Evolutionary conservation across 2,113 vertebrate genomes (phyloP).

Genomic region (Tragelaphus imberbis): DNA sequence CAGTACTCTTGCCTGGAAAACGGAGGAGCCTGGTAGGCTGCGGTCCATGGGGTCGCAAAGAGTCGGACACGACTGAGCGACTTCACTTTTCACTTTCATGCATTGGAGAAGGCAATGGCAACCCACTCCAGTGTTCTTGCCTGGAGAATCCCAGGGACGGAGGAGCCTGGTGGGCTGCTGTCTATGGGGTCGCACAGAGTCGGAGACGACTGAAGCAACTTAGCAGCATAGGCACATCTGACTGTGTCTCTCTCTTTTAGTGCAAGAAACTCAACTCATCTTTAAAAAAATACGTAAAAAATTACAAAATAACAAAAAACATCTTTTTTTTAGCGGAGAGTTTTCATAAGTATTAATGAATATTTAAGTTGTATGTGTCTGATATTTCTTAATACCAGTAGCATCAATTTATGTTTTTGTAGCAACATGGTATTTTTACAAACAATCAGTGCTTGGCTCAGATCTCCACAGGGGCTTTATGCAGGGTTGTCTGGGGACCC

Average conservation of each 20-base stretch:
- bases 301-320: slow-evolving; percentile 81
- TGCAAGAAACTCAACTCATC: slow-evolving; percentile 82
- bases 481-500: slow-evolving; percentile 81
- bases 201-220: too few species aligned
- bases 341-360: slow-evolving; percentile 90
- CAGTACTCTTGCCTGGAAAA: too few species aligned
- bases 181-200: too few species aligned
- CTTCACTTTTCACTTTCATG: too few species aligned
- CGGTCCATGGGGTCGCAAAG: too few species aligned
- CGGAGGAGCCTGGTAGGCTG: too few species aligned
- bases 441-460: slow-evolving; percentile 89
- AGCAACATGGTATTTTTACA: slow-evolving; percentile 99
- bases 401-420: slow-evolving; percentile 99
- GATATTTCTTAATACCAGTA: slow-evolving; percentile 95
- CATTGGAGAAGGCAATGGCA: too few species aligned
- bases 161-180: too few species aligned
- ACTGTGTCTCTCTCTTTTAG: slow-evolving; percentile 72
- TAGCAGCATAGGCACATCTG: slow-evolving; percentile 56
- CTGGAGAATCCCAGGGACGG: too few species aligned
- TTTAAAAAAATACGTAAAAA: slow-evolving; percentile 80
- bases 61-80: too few species aligned
- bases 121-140: too few species aligned
- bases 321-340: slow-evolving; percentile 87
- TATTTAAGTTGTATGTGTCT: slow-evolving; percentile 90
- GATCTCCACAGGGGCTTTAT: slow-evolving; percentile 85